Conservation (phyloP, 2,797 vertebrate species). For the Mareca penelope region DNA sequence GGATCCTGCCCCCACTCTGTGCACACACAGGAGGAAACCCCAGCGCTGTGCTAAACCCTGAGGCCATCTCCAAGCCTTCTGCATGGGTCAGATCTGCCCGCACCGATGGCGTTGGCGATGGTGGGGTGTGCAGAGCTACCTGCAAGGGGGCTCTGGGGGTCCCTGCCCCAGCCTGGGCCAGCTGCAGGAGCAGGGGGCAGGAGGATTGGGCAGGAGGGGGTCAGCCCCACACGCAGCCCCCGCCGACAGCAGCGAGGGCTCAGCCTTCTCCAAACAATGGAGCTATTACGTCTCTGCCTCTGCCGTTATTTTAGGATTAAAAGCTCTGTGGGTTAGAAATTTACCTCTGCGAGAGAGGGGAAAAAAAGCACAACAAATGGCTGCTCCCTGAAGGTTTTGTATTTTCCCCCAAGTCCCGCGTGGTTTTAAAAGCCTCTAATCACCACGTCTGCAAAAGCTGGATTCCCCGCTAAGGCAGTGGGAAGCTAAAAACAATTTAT, state of each 20-base stretch:
- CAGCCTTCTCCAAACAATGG: slow-evolving; percentile 34
- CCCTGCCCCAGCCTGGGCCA: background rate
- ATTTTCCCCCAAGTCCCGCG: background rate
- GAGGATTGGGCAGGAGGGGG: background rate
- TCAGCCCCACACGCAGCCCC: background rate
- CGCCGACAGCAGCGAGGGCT: slow-evolving; percentile 30
- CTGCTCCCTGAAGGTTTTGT: background rate
- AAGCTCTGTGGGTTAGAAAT: slow-evolving; percentile 65
- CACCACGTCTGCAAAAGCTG: slow-evolving; percentile 38
- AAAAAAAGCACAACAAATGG: slow-evolving; percentile 14
- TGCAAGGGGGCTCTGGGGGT: background rate
- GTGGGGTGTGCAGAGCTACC: background rate
- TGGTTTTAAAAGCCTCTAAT: slow-evolving; percentile 51
- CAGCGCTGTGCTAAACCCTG: fast-evolving
- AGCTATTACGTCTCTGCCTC: slow-evolving; percentile 47
- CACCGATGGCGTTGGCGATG: background rate
- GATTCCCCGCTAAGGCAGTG: slow-evolving; percentile 46
- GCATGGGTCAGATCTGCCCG: fast-evolving
- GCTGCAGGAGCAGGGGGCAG: background rate
- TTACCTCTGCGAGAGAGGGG: slow-evolving; percentile 25
- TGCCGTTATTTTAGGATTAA: slow-evolving; percentile 76
- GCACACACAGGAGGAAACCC: background rate
- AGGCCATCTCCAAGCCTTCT: fast-evolving
- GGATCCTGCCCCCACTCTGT: background rate
- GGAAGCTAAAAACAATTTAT: slow-evolving; percentile 55